Conservation (phyloP, 2,888 invertebrate species). For the Volucella inanis region DNA sequence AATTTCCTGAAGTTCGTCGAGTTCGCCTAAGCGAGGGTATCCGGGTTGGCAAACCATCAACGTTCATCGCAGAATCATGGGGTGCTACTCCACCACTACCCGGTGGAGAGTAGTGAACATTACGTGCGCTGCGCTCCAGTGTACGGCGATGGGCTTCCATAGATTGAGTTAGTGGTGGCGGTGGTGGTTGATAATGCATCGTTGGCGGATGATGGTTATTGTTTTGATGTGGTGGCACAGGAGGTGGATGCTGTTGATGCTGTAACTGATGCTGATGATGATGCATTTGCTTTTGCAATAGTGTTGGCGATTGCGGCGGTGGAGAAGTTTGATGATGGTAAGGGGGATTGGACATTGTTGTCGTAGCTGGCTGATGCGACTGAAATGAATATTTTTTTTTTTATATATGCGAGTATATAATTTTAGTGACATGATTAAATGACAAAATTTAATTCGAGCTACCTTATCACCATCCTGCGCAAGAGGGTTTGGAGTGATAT, state of each 20-base stretch:
- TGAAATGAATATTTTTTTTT: slow-evolving; percentile 30
- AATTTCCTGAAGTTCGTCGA: slow-evolving; percentile 79
- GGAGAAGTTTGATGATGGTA: slow-evolving; percentile 70
- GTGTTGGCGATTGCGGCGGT: slow-evolving; percentile 77
- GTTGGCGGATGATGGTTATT: slow-evolving; percentile 76
- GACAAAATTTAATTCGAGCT: slow-evolving; percentile 16
- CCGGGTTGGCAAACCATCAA: slow-evolving; percentile 79
- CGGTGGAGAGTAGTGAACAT: slow-evolving; percentile 77
- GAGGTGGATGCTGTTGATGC: slow-evolving; percentile 78
- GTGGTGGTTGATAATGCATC: slow-evolving; percentile 74
- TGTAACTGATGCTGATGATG: slow-evolving; percentile 75
- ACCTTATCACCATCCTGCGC: slow-evolving; percentile 83
- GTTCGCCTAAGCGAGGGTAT: slow-evolving; percentile 82
- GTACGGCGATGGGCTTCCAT: slow-evolving; percentile 80
- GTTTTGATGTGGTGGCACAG: slow-evolving; percentile 80
- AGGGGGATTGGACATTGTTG: slow-evolving; percentile 75
- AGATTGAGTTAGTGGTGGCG: slow-evolving; percentile 78
- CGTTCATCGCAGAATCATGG: slow-evolving; percentile 76
- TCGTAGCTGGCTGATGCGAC: slow-evolving; percentile 79
- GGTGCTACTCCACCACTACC: slow-evolving; percentile 58
- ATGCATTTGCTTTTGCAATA: slow-evolving; percentile 78
- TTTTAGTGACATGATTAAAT: slow-evolving; percentile 7
- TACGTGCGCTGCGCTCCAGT: slow-evolving; percentile 80
- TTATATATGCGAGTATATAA: not conserved
- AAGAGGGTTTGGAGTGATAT: slow-evolving; percentile 83